Evolutionary conservation across 2,888 invertebrate genomes (phyloP).

Genomic region (Drosophila kuntzei): DNA sequence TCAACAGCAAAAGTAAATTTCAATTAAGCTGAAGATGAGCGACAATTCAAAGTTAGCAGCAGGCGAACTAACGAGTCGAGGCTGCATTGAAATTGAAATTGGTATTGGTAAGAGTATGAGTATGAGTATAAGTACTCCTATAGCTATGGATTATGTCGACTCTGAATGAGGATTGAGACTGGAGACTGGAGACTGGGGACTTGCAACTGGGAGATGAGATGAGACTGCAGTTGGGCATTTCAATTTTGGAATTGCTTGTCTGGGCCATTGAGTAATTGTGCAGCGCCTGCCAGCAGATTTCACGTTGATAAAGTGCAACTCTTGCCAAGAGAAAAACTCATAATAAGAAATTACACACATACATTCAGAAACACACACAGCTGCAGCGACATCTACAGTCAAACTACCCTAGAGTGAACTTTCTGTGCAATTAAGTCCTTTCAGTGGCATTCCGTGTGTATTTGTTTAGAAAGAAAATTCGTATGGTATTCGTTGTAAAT

Average conservation of each 20-base stretch:
- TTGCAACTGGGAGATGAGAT: constrained; percentile 12
- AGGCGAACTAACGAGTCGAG: constrained; percentile 60
- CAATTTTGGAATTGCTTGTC: constrained; percentile 49
- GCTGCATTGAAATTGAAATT: constrained; percentile 45
- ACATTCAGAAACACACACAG: constrained; percentile 36
- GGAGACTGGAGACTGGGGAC: neutral
- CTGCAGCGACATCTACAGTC: constrained; percentile 12
- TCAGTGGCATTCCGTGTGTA: too few relatives aligned
- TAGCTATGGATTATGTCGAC: constrained; percentile 8
- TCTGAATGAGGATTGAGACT: constrained; percentile 24
- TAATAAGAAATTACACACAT: constrained; percentile 74
- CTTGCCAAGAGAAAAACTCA: constrained; percentile 60
- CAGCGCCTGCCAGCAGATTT: constrained; percentile 75
- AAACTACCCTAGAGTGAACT: constrained; percentile 3
- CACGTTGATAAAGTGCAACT: constrained; percentile 75
- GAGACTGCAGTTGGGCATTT: constrained; percentile 52
- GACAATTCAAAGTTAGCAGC: constrained; percentile 49
- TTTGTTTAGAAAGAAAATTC: too few relatives aligned
- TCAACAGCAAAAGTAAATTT: constrained; percentile 68
- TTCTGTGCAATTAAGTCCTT: neutral
- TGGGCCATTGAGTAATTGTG: constrained; percentile 79
- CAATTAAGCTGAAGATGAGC: constrained; percentile 81
- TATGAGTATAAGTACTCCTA: too few relatives aligned
- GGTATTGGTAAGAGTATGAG: constrained; percentile 2
- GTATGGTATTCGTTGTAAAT: too few relatives aligned